Conservation (phyloP, 2,797 vertebrate species). For the Macroramphosus scolopax region DNA sequence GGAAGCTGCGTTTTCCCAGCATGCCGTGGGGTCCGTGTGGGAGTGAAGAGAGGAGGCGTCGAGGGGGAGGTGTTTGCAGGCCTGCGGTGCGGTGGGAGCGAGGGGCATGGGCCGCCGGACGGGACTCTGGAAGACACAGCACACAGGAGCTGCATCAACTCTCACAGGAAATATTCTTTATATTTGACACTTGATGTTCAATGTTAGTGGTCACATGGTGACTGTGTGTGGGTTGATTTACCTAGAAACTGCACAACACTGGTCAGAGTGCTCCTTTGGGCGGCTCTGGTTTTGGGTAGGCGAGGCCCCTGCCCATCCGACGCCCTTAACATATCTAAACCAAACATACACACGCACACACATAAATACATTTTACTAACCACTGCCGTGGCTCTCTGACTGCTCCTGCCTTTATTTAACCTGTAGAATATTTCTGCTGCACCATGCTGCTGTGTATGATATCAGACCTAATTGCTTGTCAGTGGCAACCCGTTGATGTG, state of each 20-base stretch:
- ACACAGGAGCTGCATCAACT: conserved; percentile 51
- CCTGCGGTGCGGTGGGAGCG: conserved; percentile 88
- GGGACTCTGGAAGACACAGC: conserved; percentile 85
- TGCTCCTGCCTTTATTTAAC: no score
- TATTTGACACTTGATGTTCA: background rate
- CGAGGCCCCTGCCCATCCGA: conserved; percentile 88
- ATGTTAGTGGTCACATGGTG: background rate
- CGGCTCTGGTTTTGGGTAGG: conserved; percentile 87
- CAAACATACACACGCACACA: conserved; percentile 62
- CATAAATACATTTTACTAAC: conserved; percentile 52
- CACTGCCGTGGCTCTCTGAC: conserved; percentile 22
- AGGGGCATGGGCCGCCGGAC: conserved; percentile 83
- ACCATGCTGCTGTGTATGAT: background rate
- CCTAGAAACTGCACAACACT: conserved; percentile 95
- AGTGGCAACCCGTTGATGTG: background rate
- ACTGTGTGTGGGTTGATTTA: conserved; percentile 61
- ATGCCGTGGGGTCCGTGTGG: conserved; percentile 89
- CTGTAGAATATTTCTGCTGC: conserved; percentile 22
- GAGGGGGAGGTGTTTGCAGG: conserved; percentile 86
- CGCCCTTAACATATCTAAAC: conserved; percentile 91
- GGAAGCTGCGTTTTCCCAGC: conserved; percentile 95
- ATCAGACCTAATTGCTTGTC: no score
- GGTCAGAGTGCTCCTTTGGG: conserved; percentile 89
- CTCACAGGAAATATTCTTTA: conserved; percentile 10
- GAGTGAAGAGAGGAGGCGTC: conserved; percentile 86